Evolutionary conservation across 2,888 invertebrate genomes (phyloP).

Genomic region (Pammene fasciana): DNA sequence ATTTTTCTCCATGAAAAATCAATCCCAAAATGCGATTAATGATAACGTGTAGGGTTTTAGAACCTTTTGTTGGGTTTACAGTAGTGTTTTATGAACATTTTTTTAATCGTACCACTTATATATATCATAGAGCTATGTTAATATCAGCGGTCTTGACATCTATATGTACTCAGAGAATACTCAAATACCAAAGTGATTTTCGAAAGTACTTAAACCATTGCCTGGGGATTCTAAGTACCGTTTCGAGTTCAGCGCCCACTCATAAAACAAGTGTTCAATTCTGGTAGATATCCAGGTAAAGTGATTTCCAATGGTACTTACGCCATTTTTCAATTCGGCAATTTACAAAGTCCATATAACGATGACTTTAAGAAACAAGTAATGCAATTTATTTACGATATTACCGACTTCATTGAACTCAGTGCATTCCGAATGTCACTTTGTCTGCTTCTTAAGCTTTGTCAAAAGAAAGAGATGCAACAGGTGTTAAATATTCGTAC

Average conservation of each 20-base stretch:
- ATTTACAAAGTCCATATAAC: not conserved
- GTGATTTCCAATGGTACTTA: not conserved
- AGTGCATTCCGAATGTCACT: not conserved
- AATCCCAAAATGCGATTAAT: too few relatives aligned
- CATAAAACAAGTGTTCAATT: constrained; percentile 10
- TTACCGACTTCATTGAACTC: not conserved
- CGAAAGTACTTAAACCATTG: not conserved
- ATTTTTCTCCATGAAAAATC: too few relatives aligned
- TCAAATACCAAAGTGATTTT: too few relatives aligned
- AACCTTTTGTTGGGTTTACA: too few relatives aligned
- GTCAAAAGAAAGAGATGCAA: not conserved
- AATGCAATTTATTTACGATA: not conserved
- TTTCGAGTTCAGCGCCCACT: constrained; percentile 12
- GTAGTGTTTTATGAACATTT: too few relatives aligned
- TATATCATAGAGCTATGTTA: too few relatives aligned
- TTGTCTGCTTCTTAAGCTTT: not conserved
- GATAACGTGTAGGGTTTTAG: too few relatives aligned
- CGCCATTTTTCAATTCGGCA: not conserved
- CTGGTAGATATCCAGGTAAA: not conserved
- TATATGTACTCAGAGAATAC: too few relatives aligned
- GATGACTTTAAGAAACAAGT: not conserved
- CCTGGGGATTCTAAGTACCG: not conserved
- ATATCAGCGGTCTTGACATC: too few relatives aligned
- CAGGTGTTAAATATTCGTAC: not conserved
- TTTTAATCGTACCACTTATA: too few relatives aligned